phyloP scores from a whole-genome alignment of 2,888 invertebrate species.

The Metellina segmentata region DNA sequence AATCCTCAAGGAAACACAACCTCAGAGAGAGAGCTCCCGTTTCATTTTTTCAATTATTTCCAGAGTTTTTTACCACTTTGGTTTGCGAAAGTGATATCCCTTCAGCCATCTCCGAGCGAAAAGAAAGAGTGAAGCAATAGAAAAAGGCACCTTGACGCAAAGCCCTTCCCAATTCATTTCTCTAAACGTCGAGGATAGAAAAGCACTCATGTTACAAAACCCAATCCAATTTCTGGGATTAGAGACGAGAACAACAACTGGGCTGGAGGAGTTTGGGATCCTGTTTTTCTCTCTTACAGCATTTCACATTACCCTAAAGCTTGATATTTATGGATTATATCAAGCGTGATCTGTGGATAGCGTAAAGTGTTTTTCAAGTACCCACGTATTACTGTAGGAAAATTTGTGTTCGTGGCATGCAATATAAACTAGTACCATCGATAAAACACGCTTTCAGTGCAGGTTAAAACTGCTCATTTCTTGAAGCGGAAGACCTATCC shows the following conservation, averaged over 20 bases:
- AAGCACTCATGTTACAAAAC: slow-evolving; percentile 10
- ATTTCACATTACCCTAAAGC: not conserved
- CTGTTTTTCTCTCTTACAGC: not conserved
- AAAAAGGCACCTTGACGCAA: slow-evolving; percentile 18
- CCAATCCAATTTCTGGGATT: slow-evolving; percentile 36
- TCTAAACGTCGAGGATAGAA: slow-evolving; percentile 14
- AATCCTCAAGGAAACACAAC: slow-evolving; percentile 36
- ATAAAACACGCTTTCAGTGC: no score
- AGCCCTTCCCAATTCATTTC: slow-evolving; percentile 30
- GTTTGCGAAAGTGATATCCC: no score
- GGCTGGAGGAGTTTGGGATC: not conserved
- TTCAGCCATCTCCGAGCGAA: no score
- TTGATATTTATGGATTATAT: not conserved
- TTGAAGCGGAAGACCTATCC: no score
- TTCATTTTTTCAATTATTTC: not conserved
- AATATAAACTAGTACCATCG: no score
- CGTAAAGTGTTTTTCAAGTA: not conserved
- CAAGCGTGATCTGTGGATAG: not conserved
- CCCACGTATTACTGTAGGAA: no score
- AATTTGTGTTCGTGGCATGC: no score
- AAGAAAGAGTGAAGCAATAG: not conserved
- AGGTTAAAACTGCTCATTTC: no score
- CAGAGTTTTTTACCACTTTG: not conserved
- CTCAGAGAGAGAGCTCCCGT: not conserved
- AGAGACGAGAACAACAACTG: not conserved